Percentiles rank a stretch among this genome's conserved stretches.
phyloP scores from a whole-genome alignment of 2,113 vertebrate species.

The Datnioides undecimradiatus region DNA sequence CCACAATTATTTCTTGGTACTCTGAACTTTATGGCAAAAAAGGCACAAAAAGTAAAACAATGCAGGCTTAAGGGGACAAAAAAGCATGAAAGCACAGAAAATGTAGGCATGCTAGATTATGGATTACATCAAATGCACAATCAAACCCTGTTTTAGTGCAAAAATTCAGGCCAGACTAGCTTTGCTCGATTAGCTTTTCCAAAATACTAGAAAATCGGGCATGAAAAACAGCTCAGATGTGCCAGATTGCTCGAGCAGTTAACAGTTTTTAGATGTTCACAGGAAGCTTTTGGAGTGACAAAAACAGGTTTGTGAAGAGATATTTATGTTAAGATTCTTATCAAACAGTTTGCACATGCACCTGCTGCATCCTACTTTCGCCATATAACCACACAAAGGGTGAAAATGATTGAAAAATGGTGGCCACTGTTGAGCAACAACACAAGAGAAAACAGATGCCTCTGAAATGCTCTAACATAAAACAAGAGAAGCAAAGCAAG shows the following conservation, averaged over 20 bases:
- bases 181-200: not conserved
- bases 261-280: not conserved
- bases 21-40: not conserved
- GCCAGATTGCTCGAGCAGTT: not conserved
- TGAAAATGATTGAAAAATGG: too few relatives aligned
- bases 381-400: not conserved
- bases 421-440: not conserved
- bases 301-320: not conserved
- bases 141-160: not conserved
- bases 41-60: not conserved
- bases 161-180: not conserved
- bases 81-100: not conserved
- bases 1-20: not conserved
- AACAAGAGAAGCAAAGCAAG: not conserved
- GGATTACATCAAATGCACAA: not conserved
- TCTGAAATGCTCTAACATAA: not conserved
- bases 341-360: slow-evolving; percentile 32
- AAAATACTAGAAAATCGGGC: not conserved
- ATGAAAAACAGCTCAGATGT: not conserved
- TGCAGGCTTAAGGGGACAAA: not conserved
- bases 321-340: not conserved
- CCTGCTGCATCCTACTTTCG: slow-evolving; percentile 21
- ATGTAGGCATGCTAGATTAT: not conserved
- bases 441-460: not conserved
- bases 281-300: not conserved